phyloP scores from a whole-genome alignment of 2,888 invertebrate species.

The Lumbricus terrestris region DNA sequence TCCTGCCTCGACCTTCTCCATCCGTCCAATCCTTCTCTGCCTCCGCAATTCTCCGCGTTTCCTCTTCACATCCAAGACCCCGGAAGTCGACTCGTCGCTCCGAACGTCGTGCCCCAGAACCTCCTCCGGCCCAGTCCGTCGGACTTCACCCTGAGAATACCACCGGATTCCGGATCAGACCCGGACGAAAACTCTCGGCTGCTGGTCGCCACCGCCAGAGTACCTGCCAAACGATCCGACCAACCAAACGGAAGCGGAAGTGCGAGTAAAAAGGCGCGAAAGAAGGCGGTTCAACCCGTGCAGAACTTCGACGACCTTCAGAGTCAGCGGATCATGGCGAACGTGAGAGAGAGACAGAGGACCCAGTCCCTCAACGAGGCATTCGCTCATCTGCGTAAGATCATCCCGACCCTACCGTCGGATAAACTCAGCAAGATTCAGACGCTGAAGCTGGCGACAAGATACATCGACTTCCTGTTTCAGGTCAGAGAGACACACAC shows the following conservation, averaged over 20 bases:
- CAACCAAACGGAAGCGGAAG: neutral
- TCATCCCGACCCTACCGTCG: constrained; percentile 95
- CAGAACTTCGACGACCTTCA: constrained; percentile 71
- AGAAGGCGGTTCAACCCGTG: neutral
- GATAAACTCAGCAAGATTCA: constrained; percentile 98
- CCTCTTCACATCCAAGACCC: neutral
- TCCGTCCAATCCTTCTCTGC: neutral
- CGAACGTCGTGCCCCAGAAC: neutral
- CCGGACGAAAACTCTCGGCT: neutral
- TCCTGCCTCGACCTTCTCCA: neutral
- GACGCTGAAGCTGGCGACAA: constrained; percentile 88
- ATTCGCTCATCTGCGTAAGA: constrained; percentile 86
- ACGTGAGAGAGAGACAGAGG: constrained; percentile 73
- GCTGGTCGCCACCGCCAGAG: neutral
- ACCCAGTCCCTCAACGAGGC: constrained; percentile 69
- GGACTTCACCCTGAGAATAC: neutral
- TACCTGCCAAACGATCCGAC: neutral
- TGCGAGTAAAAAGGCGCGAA: neutral
- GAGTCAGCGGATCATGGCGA: constrained; percentile 86
- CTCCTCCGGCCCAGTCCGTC: neutral
- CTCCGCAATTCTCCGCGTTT: neutral
- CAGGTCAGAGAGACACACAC: constrained; percentile 28
- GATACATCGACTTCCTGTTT: constrained; percentile 87
- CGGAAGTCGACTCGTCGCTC: neutral
- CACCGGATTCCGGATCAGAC: neutral